Evolutionary conservation across 2,113 vertebrate species (phyloP).

Genomic region (Oceanodroma tethys): DNA sequence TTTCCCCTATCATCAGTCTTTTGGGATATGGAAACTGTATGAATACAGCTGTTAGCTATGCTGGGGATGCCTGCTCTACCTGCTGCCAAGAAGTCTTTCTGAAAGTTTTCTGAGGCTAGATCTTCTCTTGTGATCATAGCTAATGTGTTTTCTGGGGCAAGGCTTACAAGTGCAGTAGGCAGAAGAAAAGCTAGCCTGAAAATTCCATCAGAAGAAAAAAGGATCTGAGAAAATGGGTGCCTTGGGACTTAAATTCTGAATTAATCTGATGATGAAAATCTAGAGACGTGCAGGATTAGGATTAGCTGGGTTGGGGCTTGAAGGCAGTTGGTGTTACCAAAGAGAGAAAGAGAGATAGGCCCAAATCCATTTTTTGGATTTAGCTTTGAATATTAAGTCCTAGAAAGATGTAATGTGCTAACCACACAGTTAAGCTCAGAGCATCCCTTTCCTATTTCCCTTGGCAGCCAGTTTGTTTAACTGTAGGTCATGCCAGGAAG

Average conservation of each 20-base stretch:
- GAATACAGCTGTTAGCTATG: background rate
- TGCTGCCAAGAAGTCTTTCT: background rate
- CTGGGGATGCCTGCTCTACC: background rate
- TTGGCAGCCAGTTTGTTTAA: conserved; percentile 47
- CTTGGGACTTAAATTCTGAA: background rate
- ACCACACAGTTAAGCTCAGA: conserved; percentile 10
- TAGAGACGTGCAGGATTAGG: background rate
- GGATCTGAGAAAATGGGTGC: background rate
- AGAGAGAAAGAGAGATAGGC: background rate
- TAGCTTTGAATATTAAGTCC: background rate
- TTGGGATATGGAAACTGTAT: background rate
- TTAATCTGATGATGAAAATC: background rate
- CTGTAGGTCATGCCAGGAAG: background rate
- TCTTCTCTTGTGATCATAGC: background rate
- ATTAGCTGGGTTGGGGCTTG: background rate
- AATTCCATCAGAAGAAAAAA: background rate
- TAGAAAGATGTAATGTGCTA: conserved; percentile 19
- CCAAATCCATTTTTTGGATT: background rate
- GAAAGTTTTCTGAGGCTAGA: background rate
- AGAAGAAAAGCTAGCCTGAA: background rate
- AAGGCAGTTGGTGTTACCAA: background rate
- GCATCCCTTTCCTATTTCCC: conserved; percentile 35
- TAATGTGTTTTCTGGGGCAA: background rate
- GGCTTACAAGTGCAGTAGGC: background rate
- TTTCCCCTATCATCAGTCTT: background rate